Base-by-base conservation (phyloP, 2,888 invertebrate genomes). In the Nymphalis polychloros region DNA sequence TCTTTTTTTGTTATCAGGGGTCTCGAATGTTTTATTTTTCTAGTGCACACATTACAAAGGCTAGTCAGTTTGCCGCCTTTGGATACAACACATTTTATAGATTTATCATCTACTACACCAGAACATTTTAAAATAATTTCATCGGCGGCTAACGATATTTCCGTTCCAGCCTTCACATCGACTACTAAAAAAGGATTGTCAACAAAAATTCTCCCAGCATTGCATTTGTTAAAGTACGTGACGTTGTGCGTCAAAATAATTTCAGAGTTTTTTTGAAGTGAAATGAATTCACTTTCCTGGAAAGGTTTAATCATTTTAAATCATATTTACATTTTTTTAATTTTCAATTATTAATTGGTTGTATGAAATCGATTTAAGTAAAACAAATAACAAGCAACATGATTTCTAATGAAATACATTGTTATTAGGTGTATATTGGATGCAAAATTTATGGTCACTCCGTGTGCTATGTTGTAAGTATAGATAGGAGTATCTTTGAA, bases 1-100 rank as follows among this genome's bases (percentile, higher is more conserved):
- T 88, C 88, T 35, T 73, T 77, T 55, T 80, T 79, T 0, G 80
- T 76, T 1, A 86, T 69, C 0, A 77, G 63, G 1, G 85, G 84
- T 63, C 77, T 80, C 3, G 69, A 68, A 68, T 81, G 77, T 64
- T 75, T 82, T 0, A 80, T 72, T 5, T 81, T 81, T 35, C 85
- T 80, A 0, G 82, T 67, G 63, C 80, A 82, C 20, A 86, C 77
- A 69, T 78, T 78, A 31, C 78, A 77, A 1, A 75, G 57, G 71
- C 76, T 78, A 17, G 63, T 57, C 17, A 87, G 65, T 1, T 20
- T 41, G 8, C 84, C 85, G 8, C 79, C 79, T 68, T 75, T 75
- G 0, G 63, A 47, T 1, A 86, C 79, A 71, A 78, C 70, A 73
- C 86, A 86, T 71, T 75, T 79, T 4, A 86, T 75, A 41, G 76